Conservation (phyloP, 2,797 vertebrate genomes). For the Gallinago stenura region DNA sequence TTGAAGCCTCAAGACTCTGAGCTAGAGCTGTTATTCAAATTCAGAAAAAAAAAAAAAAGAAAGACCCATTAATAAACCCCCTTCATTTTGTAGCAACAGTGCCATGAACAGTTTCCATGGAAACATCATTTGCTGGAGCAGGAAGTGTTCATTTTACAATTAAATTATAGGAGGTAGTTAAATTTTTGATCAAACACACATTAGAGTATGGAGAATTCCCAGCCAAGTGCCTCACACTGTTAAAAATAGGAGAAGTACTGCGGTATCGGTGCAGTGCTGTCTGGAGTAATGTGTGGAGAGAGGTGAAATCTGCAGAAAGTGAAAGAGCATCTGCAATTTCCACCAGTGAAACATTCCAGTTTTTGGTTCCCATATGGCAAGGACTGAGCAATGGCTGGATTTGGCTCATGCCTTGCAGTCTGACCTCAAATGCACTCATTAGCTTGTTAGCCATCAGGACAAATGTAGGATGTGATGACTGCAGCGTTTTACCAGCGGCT, state of each 20-base stretch:
- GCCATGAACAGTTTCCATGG: constrained; percentile 68
- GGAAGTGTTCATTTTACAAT: constrained; percentile 58
- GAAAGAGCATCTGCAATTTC: not conserved
- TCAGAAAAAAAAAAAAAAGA: not conserved
- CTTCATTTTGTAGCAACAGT: not conserved
- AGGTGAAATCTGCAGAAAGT: not conserved
- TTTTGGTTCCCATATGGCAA: not conserved
- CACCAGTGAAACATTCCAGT: not conserved
- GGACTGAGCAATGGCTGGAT: not conserved
- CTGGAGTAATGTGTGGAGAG: not conserved
- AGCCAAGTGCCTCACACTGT: not conserved
- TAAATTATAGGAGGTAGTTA: constrained; percentile 62
- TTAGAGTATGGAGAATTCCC: constrained; percentile 46
- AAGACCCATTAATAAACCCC: not conserved
- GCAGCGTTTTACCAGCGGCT: not conserved
- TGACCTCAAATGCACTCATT: not conserved
- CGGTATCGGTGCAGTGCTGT: not conserved
- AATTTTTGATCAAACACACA: constrained; percentile 67
- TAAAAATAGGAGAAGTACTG: constrained; percentile 34
- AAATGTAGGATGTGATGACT: not conserved
- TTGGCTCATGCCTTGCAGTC: not conserved
- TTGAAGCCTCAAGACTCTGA: not conserved
- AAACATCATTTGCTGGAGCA: constrained; percentile 53
- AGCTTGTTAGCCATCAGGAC: not conserved
- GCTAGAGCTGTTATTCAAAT: not conserved